These are phyloP conservation scores for Cylloceria caligata DNA, from an alignment of 2,888 invertebrate species.

Conservation along the genomic window DNA sequence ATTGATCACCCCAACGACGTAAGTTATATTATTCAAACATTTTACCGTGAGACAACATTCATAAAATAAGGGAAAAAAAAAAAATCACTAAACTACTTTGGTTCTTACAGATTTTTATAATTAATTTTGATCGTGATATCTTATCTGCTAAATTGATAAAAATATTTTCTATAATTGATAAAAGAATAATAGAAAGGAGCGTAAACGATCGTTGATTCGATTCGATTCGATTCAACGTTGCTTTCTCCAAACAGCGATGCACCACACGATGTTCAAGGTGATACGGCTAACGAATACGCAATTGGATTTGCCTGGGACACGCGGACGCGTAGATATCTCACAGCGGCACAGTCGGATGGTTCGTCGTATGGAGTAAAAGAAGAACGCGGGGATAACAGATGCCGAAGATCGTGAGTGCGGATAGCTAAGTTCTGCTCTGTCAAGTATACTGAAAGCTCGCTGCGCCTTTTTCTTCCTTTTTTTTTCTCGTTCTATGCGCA, in stretches of 20 bases:
- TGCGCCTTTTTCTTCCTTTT: not conserved
- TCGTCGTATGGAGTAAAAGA: constrained; percentile 25
- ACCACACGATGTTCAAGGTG: constrained; percentile 58
- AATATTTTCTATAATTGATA: too few species aligned
- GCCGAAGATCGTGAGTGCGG: constrained; percentile 42
- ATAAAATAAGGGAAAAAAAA: too few species aligned
- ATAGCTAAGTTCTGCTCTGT: constrained; percentile 48
- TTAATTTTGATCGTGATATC: too few species aligned
- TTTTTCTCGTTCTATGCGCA: constrained; percentile 17
- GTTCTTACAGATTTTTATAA: too few species aligned
- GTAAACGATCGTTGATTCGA: not conserved
- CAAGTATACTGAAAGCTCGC: constrained; percentile 14
- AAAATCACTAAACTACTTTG: too few species aligned
- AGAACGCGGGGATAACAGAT: constrained; percentile 23
- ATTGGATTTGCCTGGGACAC: constrained; percentile 55
- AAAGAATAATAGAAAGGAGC: not conserved
- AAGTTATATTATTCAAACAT: too few species aligned
- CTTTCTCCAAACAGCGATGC: constrained; percentile 35
- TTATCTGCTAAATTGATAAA: too few species aligned
- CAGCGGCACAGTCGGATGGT: constrained; percentile 30
- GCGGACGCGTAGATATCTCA: constrained; percentile 47
- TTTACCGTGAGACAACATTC: too few species aligned
- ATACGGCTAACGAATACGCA: constrained; percentile 64
- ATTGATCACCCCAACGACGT: not conserved
- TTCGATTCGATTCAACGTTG: constrained; percentile 14